These are phyloP conservation scores for Semnornis frantzii DNA, from an alignment of 2,113 vertebrate genomes.

Conservation along the genomic window DNA sequence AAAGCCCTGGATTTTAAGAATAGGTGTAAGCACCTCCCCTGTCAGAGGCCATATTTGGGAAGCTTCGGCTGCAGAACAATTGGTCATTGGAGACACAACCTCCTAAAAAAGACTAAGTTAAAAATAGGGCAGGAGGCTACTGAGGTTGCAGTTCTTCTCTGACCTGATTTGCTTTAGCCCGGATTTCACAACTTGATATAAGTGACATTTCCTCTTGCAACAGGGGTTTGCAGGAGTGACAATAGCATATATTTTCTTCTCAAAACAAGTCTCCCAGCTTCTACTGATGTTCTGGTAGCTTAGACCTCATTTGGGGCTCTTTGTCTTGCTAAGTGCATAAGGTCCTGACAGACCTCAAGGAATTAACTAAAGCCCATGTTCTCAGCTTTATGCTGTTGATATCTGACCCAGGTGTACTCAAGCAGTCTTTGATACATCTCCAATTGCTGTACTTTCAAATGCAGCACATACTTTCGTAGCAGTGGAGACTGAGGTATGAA, in stretches of 20 bases:
- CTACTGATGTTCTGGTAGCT: neutral
- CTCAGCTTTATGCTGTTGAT: neutral
- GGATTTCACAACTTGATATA: neutral
- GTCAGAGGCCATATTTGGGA: neutral
- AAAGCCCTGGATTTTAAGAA: neutral
- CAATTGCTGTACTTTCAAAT: neutral
- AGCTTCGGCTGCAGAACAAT: neutral
- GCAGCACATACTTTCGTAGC: rapidly evolving
- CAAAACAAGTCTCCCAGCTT: neutral
- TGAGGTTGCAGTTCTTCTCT: neutral
- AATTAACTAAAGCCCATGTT: neutral
- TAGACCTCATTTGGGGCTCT: neutral
- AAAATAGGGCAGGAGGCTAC: neutral
- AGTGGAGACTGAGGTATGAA: rapidly evolving
- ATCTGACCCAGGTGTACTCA: neutral
- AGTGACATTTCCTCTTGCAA: neutral
- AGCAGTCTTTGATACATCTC: neutral
- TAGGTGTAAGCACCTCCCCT: neutral
- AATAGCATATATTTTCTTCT: neutral
- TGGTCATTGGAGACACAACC: neutral
- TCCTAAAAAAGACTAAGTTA: neutral
- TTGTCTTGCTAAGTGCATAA: neutral
- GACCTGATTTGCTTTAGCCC: neutral
- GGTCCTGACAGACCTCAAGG: neutral
- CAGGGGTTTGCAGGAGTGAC: neutral